Evolutionary conservation across 2,797 vertebrate species (phyloP).

Genomic region (Pteropus rufus): DNA sequence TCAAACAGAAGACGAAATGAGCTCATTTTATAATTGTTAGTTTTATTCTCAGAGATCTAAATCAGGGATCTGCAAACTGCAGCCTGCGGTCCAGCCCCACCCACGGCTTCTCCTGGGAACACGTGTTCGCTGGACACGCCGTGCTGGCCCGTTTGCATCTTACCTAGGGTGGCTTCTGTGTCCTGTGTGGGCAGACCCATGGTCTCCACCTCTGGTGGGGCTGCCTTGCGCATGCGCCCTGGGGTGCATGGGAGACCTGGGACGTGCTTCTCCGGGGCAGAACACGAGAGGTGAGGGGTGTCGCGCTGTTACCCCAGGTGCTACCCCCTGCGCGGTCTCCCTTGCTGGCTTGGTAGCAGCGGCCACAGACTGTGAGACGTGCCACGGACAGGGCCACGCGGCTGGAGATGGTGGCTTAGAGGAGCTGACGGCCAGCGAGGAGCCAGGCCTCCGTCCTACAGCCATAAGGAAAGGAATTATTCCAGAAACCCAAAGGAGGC

Average conservation of each 20-base stretch:
- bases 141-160: rapidly evolving
- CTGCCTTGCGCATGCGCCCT: rapidly evolving
- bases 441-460: not conserved
- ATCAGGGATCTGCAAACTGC: rapidly evolving
- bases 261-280: not conserved
- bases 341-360: not conserved
- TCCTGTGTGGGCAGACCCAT: rapidly evolving
- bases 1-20: not conserved
- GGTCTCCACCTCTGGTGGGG: rapidly evolving
- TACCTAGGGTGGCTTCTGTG: rapidly evolving
- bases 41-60: not conserved
- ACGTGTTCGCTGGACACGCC: no score
- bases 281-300: not conserved
- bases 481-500: not conserved
- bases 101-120: no score
- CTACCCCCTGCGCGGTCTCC: no score
- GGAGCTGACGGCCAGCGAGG: no score
- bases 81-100: not conserved
- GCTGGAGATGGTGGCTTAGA: rapidly evolving
- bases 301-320: not conserved
- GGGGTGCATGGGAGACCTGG: rapidly evolving
- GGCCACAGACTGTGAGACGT: rapidly evolving
- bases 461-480: not conserved
- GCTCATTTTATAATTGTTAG: not conserved
- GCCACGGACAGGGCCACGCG: rapidly evolving